phyloP scores from a whole-genome alignment of 2,888 invertebrate genomes.

The Criorhina ranunculi region DNA sequence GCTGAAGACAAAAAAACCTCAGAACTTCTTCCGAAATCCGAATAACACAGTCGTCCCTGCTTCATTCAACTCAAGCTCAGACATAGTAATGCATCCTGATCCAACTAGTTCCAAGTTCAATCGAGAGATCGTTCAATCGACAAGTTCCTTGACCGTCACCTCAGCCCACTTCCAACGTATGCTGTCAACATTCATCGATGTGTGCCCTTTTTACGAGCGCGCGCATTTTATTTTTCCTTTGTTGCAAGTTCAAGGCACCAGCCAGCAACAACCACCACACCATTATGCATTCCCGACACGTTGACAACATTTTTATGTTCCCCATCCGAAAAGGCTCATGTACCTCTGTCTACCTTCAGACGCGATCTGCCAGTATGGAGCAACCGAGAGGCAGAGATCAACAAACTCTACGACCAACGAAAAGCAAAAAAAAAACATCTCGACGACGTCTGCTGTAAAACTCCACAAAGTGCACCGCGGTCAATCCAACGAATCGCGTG shows the following conservation, averaged over 20 bases:
- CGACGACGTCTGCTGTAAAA: conserved; percentile 57
- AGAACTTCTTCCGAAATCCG: too few species aligned
- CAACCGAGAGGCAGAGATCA: conserved; percentile 55
- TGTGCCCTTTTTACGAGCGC: background rate
- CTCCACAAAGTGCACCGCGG: conserved; percentile 72
- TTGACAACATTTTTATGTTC: conserved; percentile 60
- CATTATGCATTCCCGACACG: conserved; percentile 51
- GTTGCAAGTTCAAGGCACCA: conserved; percentile 19
- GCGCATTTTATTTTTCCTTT: background rate
- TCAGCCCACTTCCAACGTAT: background rate
- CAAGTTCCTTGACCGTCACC: background rate
- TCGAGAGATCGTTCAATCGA: background rate
- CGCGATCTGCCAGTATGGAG: conserved; percentile 37
- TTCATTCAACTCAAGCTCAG: too few species aligned
- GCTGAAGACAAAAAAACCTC: too few species aligned
- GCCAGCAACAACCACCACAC: conserved; percentile 5
- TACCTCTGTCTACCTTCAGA: conserved; percentile 24
- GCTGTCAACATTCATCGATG: conserved; percentile 16
- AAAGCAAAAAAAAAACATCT: conserved; percentile 11
- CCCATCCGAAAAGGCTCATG: conserved; percentile 51
- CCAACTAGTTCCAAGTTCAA: background rate
- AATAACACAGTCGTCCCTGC: too few species aligned
- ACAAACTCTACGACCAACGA: conserved; percentile 45
- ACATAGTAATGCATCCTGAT: too few species aligned
- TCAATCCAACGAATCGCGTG: conserved; percentile 69